These are phyloP conservation scores for Sterna hirundo DNA, from an alignment of 2,113 vertebrate genomes.

Conservation along the genomic window DNA sequence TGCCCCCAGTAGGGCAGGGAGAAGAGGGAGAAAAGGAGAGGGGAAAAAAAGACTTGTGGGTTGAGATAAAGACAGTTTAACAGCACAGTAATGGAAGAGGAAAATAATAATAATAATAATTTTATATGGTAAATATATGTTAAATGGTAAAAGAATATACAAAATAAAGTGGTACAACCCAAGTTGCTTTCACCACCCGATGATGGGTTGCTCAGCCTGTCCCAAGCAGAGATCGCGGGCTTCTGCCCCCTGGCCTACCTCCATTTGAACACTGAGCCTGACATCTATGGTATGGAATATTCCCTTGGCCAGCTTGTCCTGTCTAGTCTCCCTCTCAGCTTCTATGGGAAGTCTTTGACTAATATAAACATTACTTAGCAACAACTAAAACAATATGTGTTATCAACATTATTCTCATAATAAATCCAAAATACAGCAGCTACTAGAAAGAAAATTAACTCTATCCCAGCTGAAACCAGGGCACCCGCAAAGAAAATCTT, in stretches of 20 bases:
- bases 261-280: background rate
- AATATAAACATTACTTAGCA: background rate
- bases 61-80: background rate
- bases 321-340: background rate
- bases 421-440: background rate
- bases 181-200: too few relatives aligned
- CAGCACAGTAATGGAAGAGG: background rate
- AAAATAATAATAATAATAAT: background rate
- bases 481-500: background rate
- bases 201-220: background rate
- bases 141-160: background rate
- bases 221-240: background rate
- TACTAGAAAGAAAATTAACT: background rate
- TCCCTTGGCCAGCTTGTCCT: background rate
- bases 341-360: background rate
- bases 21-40: background rate
- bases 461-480: background rate
- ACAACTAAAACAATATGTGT: background rate
- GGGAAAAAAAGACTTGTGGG: background rate
- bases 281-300: background rate
- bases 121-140: too few relatives aligned
- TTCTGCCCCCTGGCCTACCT: background rate
- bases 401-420: background rate
- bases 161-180: background rate
- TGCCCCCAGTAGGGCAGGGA: background rate